Conservation (phyloP, 2,888 invertebrate genomes). For the Coecobrya sp. region DNA sequence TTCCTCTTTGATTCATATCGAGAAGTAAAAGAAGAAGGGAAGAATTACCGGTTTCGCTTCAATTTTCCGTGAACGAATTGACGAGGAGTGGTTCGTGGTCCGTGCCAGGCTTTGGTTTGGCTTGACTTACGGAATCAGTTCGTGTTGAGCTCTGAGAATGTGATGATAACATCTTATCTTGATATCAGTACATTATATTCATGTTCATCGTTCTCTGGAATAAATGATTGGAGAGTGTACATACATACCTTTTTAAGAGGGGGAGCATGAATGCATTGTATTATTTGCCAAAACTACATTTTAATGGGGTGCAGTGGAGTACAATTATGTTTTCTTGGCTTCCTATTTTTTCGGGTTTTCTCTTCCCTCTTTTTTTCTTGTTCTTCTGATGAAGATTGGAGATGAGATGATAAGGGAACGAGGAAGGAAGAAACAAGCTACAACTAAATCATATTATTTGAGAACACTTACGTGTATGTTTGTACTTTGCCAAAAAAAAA, state of each 20-base stretch:
- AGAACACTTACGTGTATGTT: background rate
- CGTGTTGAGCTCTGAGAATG: slow-evolving; percentile 22
- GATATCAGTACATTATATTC: slow-evolving; percentile 15
- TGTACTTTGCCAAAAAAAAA: slow-evolving; percentile 23
- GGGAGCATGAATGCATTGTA: background rate
- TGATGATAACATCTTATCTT: slow-evolving; percentile 40
- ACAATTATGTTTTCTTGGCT: background rate
- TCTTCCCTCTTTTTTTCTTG: background rate
- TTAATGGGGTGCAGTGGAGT: slow-evolving; percentile 23
- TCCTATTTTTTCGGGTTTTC: background rate
- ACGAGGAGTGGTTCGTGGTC: background rate
- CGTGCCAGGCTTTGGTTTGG: background rate
- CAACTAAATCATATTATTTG: slow-evolving; percentile 9
- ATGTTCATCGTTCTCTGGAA: background rate
- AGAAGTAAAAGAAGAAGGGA: slow-evolving; percentile 5
- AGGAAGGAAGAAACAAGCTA: background rate
- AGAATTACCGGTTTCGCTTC: background rate
- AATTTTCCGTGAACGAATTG: background rate
- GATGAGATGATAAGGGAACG: background rate
- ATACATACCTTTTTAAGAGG: background rate
- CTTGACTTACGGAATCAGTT: background rate
- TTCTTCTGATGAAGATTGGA: background rate
- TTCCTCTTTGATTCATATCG: background rate
- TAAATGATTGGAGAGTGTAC: background rate
- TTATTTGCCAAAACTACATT: slow-evolving; percentile 27